These are phyloP conservation scores for Drosophila kanekoi DNA, from an alignment of 2,888 invertebrate genomes.

Conservation along the genomic window DNA sequence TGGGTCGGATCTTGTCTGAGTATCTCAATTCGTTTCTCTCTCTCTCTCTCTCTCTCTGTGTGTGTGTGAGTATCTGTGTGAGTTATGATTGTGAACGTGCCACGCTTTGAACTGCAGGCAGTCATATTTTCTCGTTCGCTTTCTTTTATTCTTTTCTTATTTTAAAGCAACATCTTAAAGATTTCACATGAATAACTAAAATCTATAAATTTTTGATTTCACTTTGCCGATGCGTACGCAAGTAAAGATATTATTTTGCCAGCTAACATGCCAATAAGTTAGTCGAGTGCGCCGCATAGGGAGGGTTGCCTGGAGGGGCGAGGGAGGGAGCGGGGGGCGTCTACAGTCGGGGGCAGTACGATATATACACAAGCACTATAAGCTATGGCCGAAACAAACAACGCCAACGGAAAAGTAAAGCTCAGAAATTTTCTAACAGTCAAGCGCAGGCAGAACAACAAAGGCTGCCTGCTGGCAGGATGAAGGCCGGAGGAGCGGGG, in stretches of 20 bases:
- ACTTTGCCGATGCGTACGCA: constrained; percentile 53
- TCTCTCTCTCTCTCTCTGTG: too few relatives aligned
- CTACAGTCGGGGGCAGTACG: background rate
- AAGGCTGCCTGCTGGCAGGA: constrained; percentile 23
- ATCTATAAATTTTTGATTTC: constrained; percentile 78
- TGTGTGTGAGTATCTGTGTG: constrained; percentile 34
- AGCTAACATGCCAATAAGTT: constrained; percentile 70
- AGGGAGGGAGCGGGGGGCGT: background rate
- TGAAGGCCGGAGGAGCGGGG: background rate
- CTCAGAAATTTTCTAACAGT: constrained; percentile 54
- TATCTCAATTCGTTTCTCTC: constrained; percentile 5
- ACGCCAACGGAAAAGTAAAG: constrained; percentile 43
- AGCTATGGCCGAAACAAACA: constrained; percentile 50
- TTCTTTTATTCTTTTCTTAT: constrained; percentile 22
- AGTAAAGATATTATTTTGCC: constrained; percentile 56
- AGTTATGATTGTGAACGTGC: constrained; percentile 70
- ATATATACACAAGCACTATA: constrained; percentile 19
- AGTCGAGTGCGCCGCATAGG: constrained; percentile 9
- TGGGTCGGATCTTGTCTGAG: constrained; percentile 46
- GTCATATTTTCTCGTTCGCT: constrained; percentile 38
- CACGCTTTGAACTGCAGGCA: constrained; percentile 57
- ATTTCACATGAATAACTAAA: constrained; percentile 79
- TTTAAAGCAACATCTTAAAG: constrained; percentile 72
- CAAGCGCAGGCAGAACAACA: constrained; percentile 46
- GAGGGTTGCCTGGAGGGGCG: constrained; percentile 3